Evolutionary conservation across 2,797 vertebrate genomes (phyloP).

Genomic region (Tachyglossus aculeatus): DNA sequence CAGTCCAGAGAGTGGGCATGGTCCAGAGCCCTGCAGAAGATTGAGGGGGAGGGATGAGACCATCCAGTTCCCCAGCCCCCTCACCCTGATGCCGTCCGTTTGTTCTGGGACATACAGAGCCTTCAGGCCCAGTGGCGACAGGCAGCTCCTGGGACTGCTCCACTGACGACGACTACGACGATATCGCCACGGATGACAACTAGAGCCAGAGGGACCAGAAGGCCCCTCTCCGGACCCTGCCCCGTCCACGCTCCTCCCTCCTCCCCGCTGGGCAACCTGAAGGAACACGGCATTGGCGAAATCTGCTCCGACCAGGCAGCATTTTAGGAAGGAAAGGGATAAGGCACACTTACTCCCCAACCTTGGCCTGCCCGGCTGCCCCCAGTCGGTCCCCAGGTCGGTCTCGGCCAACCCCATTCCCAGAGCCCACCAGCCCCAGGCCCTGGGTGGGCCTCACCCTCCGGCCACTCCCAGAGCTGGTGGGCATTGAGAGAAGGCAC

Average conservation of each 20-base stretch:
- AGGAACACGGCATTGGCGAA: too few species aligned
- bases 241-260: fast-evolving
- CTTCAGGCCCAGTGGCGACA: background rate
- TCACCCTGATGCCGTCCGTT: too few species aligned
- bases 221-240: background rate
- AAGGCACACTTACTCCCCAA: too few species aligned
- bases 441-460: background rate
- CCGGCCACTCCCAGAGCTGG: too few species aligned
- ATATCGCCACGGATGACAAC: constrained; percentile 42
- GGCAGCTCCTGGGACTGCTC: background rate
- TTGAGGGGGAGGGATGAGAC: too few species aligned
- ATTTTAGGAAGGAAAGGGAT: too few species aligned
- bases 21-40: too few species aligned
- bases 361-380: background rate
- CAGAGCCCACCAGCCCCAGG: background rate
- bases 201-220: fast-evolving
- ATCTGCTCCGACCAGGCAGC: too few species aligned
- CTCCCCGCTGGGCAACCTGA: too few species aligned
- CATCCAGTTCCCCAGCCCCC: too few species aligned
- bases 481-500: too few species aligned
- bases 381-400: background rate
- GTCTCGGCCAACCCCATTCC: background rate
- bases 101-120: background rate
- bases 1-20: too few species aligned
- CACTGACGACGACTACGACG: constrained; percentile 33